Evolutionary conservation across 2,797 vertebrate species (phyloP).

Genomic region (Champsocephalus gunnari): DNA sequence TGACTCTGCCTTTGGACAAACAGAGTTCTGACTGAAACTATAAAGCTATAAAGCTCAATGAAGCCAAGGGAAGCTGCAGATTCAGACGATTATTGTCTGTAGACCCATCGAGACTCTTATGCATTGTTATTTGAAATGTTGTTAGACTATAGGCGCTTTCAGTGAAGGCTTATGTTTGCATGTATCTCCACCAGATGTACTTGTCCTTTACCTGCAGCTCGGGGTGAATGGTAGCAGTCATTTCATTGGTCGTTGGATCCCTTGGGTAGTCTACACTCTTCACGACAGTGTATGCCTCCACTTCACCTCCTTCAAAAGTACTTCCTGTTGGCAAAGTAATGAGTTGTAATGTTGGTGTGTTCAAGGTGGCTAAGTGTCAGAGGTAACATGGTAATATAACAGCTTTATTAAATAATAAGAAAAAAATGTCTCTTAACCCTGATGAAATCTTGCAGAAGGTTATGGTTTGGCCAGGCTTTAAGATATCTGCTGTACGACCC

Average conservation of each 20-base stretch:
- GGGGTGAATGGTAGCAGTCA: constrained; percentile 85
- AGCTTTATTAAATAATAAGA: background rate
- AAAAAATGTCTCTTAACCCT: background rate
- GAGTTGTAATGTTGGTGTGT: background rate
- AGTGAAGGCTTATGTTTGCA: background rate
- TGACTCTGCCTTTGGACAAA: no score
- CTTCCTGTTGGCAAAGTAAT: constrained; percentile 70
- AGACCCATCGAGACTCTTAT: background rate
- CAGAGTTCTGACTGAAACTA: no score
- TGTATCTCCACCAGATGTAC: background rate
- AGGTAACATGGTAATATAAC: background rate
- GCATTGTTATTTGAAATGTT: background rate
- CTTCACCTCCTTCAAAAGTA: constrained; percentile 82
- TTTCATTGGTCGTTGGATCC: constrained; percentile 69
- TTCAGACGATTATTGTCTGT: background rate
- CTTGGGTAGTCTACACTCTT: constrained; percentile 83
- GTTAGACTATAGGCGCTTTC: background rate
- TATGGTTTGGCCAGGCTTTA: background rate
- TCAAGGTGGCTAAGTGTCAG: background rate
- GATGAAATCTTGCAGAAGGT: background rate
- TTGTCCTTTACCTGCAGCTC: constrained; percentile 82
- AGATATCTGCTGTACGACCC: background rate
- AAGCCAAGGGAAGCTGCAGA: no score
- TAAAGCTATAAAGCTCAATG: no score
- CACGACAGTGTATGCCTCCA: constrained; percentile 70